Base-by-base conservation (phyloP, 1,140 invertebrate genomes). In the Conopomorpha cramerella region DNA sequence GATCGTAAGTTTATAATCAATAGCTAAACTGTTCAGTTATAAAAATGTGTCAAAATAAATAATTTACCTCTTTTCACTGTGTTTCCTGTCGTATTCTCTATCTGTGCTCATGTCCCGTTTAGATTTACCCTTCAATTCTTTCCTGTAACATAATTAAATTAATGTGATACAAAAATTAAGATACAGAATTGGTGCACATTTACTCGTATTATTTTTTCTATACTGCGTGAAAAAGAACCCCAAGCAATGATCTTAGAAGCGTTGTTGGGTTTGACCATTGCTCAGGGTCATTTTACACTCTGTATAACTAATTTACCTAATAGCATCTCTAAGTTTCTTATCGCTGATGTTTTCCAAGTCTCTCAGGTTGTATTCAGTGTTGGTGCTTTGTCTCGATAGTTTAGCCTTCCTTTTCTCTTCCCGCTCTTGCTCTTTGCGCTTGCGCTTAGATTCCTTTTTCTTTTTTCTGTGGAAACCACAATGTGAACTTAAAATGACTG, bases 381-480 rank as follows among this genome's bases (percentile, higher is more conserved):
- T 74, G 7, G 51, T 42, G 2, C 55, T 51, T 6, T 41, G 18
- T 8, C 76, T 67, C 3, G 65, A 51, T 30, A 77, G 33, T 43
- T 79, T 79, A 0, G 67, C 54, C 43, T 78, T 79, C 34, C 77
- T 55, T 45, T 68, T 74, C 32, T 65, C 77, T 52, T 65, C 77
- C 28, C 70, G 51, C 35, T 79, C 67, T 78, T 84, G 51, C 64
- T 85, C 77, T 66, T 81, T 82, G 46, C 83, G 81, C 39, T 85
- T 87, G 40, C 86, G 80, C 45, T 84, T 84, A 34, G 84, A 84
- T 46, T 86, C 83, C 51, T 82, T 83, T 52, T 84, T 84, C 63
- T 83, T 84, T 61, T 86, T 86, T 64, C 86, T 87, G 38, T 48
- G 51, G 32, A 43, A 23, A 4, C n/a, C n/a, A n/a, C n/a, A 30